Base-by-base conservation (phyloP, 2,113 vertebrate genomes). In the Centrocercus urophasianus region DNA sequence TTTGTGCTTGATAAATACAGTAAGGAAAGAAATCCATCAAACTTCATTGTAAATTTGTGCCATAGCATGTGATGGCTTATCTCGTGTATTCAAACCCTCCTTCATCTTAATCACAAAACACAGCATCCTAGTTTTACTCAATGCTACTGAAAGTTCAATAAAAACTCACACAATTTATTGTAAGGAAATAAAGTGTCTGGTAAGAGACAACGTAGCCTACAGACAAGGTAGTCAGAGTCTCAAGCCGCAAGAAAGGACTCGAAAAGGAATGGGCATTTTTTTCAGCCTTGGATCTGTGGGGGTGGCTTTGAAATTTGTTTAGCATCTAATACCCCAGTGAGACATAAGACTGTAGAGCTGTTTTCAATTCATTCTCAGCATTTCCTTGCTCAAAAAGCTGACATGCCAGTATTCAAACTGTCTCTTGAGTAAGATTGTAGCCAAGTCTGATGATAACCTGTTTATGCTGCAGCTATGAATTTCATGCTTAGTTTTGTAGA, bases 401-500 rank as follows among this genome's bases (percentile, higher is more conserved):
- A 16, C 17, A 24, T 2, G 19, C 38, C 25, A 10, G 2, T 61
- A 38, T 34, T 75, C 38, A 28, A 40, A 36, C 12, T 43, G 8
- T 34, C 25, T 76, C n/a, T 30, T 86, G 19, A 38, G n/a, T 36
- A n/a, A 43, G 13, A 45, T 19, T 18, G 8, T 59, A 42, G 7
- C 48, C 52, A 4, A 34, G 21, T 22, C 18, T 57, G 24, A 30
- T 59, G 83, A 69, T 70, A 76, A 60, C 47, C 20, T 45, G 60
- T 20, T 52, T 14, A n/a, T 16, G 21, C 47, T 12, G 30, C 32
- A n/a, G 72, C 30, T 32, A 50, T 66, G 38, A 27, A 54, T 59
- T 54, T 63, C 42, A n/a, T 0, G 1, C 8, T 52, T n/a, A 45
- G 1, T 11, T 47, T n/a, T 45, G 16, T 52, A 81, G 47, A 19